Percentiles rank a stretch among this genome's conserved stretches.
phyloP scores from a whole-genome alignment of 2,888 invertebrate species.

The Nemoura dubitans region DNA sequence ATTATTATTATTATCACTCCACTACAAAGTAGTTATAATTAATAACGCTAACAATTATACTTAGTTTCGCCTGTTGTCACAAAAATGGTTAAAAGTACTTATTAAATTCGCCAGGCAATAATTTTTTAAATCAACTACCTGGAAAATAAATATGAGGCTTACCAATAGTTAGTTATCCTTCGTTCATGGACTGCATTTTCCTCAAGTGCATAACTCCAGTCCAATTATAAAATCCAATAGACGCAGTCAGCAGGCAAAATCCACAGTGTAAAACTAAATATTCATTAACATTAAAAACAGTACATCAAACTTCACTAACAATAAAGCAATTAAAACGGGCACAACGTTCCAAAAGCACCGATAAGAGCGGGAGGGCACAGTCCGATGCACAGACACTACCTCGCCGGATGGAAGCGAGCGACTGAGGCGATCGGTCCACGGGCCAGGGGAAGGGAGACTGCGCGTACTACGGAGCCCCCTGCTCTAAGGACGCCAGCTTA shows the following conservation, averaged over 20 bases:
- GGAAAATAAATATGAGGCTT: neutral
- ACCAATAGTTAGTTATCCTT: conserved; percentile 3
- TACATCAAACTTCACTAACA: neutral
- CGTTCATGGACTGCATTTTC: neutral
- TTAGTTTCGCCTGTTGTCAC: too few relatives aligned
- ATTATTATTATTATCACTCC: too few relatives aligned
- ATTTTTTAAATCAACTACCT: neutral
- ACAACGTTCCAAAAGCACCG: too few relatives aligned
- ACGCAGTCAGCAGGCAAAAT: neutral
- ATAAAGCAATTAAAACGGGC: neutral
- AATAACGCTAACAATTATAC: too few relatives aligned
- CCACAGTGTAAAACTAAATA: neutral
- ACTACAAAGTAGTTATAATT: too few relatives aligned
- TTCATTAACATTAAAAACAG: neutral
- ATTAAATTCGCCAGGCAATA: neutral
- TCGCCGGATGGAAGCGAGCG: neutral
- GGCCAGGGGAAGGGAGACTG: neutral
- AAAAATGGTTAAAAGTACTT: too few relatives aligned
- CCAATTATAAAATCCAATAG: neutral
- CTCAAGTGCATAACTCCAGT: neutral
- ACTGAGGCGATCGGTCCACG: neutral
- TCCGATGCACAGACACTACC: neutral
- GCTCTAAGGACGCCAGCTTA: neutral
- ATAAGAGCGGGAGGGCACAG: too few relatives aligned
- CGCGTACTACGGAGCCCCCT: neutral